Evolutionary conservation across 2,113 vertebrate species (phyloP).

Genomic region (Sebastes fasciatus): DNA sequence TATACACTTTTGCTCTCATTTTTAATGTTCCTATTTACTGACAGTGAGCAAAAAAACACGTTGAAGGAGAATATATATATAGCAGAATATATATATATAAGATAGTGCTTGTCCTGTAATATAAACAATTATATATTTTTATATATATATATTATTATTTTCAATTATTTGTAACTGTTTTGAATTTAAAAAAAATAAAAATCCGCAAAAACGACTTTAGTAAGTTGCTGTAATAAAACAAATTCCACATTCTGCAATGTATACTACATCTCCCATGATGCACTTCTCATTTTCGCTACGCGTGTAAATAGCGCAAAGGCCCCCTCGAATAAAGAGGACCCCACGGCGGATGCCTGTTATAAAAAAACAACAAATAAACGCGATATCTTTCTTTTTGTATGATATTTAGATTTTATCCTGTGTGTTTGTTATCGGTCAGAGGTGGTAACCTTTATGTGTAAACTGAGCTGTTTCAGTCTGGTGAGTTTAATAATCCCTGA

Average conservation of each 20-base stretch:
- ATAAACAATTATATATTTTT: no score
- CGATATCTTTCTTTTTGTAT: neutral
- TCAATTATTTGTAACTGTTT: neutral
- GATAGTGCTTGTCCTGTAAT: no score
- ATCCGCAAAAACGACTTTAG: neutral
- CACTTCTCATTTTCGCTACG: constrained; percentile 46
- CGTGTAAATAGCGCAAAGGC: constrained; percentile 51
- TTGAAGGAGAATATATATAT: neutral
- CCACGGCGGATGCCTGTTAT: constrained; percentile 46
- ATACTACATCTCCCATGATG: constrained; percentile 77
- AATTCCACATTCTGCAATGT: neutral
- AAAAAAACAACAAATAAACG: constrained; percentile 19
- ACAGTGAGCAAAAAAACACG: constrained; percentile 4
- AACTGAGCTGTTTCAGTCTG: neutral
- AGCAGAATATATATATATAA: no score
- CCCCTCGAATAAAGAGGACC: constrained; percentile 8
- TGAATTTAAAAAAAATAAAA: neutral
- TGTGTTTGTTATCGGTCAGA: neutral
- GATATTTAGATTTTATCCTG: neutral
- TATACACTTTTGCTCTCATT: constrained; percentile 10
- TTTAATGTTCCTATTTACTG: neutral
- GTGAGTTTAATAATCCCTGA: neutral
- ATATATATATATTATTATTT: neutral
- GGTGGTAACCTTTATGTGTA: neutral
- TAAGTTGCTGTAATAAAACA: neutral